A percentile compares a stretch with the other conserved stretches of the same genome.
Conservation (phyloP, 2,113 vertebrate species). For the Leuciscus idus region DNA sequence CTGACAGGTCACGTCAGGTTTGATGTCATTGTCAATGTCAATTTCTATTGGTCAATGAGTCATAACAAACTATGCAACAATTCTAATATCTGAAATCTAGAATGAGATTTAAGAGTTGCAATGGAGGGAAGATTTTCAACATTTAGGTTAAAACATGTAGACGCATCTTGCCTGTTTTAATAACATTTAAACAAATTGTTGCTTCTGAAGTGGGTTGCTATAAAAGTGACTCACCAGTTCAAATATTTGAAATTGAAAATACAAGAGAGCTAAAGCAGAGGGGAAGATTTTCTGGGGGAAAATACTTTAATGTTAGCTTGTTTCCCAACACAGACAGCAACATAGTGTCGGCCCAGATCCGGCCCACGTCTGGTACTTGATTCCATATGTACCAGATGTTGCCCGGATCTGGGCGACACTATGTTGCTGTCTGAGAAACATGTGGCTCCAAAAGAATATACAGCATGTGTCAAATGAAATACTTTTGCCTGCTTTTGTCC, state of each 20-base stretch:
- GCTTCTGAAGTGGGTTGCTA: background rate
- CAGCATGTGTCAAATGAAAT: background rate
- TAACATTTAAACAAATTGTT: too few species aligned
- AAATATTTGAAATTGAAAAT: background rate
- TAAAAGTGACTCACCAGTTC: background rate
- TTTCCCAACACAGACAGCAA: background rate
- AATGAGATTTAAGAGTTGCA: background rate
- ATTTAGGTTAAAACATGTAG: background rate
- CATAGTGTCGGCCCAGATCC: too few species aligned
- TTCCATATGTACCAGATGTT: too few species aligned
- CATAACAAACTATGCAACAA: background rate
- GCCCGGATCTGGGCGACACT: too few species aligned
- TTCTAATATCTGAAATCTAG: background rate
- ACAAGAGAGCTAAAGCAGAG: background rate
- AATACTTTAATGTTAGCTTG: background rate
- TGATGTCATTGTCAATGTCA: background rate
- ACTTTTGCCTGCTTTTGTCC: background rate
- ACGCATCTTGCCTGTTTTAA: background rate
- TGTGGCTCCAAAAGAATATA: background rate
- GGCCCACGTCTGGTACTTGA: too few species aligned
- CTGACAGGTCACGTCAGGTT: background rate
- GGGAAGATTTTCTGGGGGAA: background rate
- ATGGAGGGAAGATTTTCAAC: background rate
- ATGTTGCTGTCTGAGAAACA: background rate
- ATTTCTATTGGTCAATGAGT: background rate